phyloP scores from a whole-genome alignment of 2,888 invertebrate species.

The Polietes domitor region DNA sequence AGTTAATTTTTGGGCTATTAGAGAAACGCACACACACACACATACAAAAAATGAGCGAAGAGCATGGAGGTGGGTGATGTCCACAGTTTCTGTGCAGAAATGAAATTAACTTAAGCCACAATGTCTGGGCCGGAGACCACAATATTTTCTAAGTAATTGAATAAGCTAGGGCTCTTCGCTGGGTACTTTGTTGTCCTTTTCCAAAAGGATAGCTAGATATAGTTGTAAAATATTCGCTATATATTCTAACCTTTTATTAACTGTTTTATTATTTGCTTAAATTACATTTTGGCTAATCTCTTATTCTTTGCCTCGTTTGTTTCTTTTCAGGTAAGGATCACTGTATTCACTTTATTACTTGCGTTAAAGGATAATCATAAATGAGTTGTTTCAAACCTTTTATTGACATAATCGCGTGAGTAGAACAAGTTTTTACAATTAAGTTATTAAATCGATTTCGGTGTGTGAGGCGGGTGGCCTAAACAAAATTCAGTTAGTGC shows the following conservation, averaged over 20 bases:
- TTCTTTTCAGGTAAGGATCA: constrained; percentile 57
- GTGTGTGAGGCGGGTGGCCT: too few relatives aligned
- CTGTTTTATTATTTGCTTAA: neutral
- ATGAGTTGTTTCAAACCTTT: neutral
- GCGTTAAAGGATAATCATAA: neutral
- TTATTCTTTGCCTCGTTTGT: neutral
- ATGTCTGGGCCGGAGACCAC: constrained; percentile 21
- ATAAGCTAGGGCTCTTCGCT: neutral
- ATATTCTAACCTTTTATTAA: neutral
- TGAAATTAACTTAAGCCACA: constrained; percentile 32
- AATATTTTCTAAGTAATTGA: constrained; percentile 29
- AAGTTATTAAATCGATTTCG: neutral
- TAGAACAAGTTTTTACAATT: neutral
- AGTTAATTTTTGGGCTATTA: constrained; percentile 22
- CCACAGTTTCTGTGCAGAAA: neutral
- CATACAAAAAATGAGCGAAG: too few relatives aligned
- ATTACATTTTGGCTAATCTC: neutral
- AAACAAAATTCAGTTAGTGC: too few relatives aligned
- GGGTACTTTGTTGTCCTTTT: neutral
- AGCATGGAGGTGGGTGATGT: too few relatives aligned
- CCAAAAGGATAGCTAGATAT: neutral
- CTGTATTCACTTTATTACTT: neutral
- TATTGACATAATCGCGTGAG: constrained; percentile 13
- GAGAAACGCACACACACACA: too few relatives aligned
- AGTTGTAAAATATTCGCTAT: neutral